phyloP scores from a whole-genome alignment of 2,113 vertebrate species.

The Periophthalmus modestus region DNA sequence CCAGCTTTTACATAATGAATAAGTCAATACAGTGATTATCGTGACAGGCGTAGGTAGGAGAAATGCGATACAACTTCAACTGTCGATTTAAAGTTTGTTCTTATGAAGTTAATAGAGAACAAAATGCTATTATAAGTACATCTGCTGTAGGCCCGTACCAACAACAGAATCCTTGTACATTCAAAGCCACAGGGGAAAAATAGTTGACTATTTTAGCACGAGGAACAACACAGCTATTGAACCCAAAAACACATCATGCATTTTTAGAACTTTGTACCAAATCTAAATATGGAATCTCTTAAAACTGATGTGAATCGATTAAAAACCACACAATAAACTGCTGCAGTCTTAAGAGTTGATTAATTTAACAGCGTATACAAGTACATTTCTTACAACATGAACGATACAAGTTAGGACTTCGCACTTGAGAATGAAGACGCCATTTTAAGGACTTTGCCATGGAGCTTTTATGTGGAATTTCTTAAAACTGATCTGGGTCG shows the following conservation, averaged over 20 bases:
- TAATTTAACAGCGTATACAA: neutral
- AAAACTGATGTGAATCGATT: neutral
- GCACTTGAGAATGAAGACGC: constrained; percentile 30
- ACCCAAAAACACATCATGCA: neutral
- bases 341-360: neutral
- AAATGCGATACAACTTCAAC: no score
- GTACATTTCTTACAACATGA: constrained; percentile 9
- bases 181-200: neutral
- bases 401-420: constrained; percentile 25
- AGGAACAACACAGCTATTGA: neutral
- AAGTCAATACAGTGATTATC: no score
- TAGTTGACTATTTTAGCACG: neutral
- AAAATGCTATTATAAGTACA: neutral
- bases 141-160: neutral
- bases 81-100: neutral
- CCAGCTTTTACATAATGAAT: no score
- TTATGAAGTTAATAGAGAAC: neutral
- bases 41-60: no score
- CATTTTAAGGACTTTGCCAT: constrained; percentile 16
- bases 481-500: constrained; percentile 2
- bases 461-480: neutral
- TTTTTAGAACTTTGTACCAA: neutral
- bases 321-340: constrained; percentile 15
- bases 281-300: neutral
- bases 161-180: neutral